phyloP scores from a whole-genome alignment of 1,140 invertebrate genomes.

The Coenobita brevimanus region DNA sequence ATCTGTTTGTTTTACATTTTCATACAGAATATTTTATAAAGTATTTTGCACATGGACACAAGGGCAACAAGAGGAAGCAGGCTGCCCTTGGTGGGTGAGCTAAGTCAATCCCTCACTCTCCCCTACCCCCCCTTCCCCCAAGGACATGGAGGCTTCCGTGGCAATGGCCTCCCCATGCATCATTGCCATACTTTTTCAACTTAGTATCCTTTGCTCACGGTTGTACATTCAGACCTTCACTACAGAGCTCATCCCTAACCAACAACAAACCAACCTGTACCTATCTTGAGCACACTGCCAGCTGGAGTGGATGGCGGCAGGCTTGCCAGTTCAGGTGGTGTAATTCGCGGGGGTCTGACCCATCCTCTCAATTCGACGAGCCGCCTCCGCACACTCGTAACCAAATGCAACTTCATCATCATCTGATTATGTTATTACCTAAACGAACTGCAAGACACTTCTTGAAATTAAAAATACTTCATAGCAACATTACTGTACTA shows the following conservation, averaged over 20 bases:
- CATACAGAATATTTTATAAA: constrained; percentile 38
- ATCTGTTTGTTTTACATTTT: background rate
- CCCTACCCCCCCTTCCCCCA: background rate
- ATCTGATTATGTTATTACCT: no score
- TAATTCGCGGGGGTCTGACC: constrained; percentile 59
- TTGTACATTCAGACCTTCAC: constrained; percentile 21
- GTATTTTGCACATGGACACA: constrained; percentile 29
- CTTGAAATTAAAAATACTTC: no score
- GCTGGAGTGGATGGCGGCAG: constrained; percentile 14
- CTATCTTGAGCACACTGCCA: background rate
- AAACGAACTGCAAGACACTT: no score
- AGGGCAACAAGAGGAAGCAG: background rate
- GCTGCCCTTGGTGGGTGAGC: background rate
- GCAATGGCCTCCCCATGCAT: background rate
- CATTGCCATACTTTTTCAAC: background rate
- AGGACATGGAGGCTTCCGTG: background rate
- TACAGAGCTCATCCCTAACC: constrained; percentile 8
- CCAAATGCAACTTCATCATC: background rate
- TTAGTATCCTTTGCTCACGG: background rate
- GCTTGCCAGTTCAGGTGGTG: constrained; percentile 48
- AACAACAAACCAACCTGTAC: constrained; percentile 19
- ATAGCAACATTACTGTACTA: no score
- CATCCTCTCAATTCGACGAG: constrained; percentile 58
- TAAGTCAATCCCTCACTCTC: background rate
- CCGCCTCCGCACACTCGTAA: constrained; percentile 17